phyloP scores from a whole-genome alignment of 2,113 vertebrate genomes.

The Malaclemys terrapin region DNA sequence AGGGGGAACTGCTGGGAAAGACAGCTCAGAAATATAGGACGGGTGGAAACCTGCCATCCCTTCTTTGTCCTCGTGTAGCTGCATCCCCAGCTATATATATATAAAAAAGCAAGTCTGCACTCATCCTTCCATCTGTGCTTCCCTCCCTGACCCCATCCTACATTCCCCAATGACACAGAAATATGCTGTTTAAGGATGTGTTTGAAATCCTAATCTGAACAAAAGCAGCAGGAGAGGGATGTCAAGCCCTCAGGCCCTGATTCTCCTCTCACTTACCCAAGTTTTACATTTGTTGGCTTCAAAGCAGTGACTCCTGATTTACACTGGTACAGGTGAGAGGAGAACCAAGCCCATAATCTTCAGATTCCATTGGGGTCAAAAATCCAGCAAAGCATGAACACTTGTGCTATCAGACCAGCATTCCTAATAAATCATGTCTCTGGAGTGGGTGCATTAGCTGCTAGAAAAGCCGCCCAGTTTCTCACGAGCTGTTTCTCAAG shows the following conservation, averaged over 20 bases:
- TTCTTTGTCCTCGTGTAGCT: not conserved
- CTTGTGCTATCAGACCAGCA: slow-evolving; percentile 23
- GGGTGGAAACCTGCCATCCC: not conserved
- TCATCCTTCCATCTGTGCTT: slow-evolving; percentile 31
- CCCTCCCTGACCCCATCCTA: slow-evolving; percentile 13
- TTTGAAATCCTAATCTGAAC: slow-evolving; percentile 69
- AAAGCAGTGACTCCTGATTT: slow-evolving; percentile 60
- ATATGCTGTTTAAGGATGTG: not conserved
- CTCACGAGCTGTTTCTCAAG: slow-evolving; percentile 40
- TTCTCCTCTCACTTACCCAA: slow-evolving; percentile 15
- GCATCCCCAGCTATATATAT: not conserved
- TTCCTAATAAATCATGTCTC: slow-evolving; percentile 57
- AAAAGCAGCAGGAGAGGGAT: slow-evolving; percentile 51
- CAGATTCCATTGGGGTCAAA: slow-evolving; percentile 45
- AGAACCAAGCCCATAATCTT: slow-evolving; percentile 39
- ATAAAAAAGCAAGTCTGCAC: not conserved
- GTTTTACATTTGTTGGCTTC: slow-evolving; percentile 49
- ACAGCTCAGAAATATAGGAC: not conserved
- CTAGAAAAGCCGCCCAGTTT: slow-evolving; percentile 18
- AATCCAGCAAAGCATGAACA: slow-evolving; percentile 1
- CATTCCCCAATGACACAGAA: slow-evolving; percentile 69
- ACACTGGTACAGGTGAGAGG: slow-evolving; percentile 12
- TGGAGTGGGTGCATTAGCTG: not conserved
- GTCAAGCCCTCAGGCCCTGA: slow-evolving; percentile 5
- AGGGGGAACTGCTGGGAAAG: not conserved